Conservation (phyloP, 2,113 vertebrate genomes). For the Podocnemis expansa region DNA sequence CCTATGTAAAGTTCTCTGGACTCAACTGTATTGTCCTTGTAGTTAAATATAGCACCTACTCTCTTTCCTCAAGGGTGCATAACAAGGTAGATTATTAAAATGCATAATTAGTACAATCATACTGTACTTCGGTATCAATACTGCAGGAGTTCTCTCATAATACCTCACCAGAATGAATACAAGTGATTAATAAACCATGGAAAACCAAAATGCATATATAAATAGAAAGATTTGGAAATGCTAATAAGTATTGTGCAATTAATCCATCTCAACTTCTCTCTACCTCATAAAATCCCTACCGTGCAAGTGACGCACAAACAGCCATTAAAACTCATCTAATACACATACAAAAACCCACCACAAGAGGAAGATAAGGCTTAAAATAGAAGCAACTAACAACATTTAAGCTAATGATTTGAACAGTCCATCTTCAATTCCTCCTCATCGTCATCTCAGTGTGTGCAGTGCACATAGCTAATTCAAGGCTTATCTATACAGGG, state of each 20-base stretch:
- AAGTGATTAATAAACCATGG: neutral
- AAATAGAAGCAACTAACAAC: neutral
- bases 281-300: neutral
- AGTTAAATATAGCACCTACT: neutral
- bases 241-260: neutral
- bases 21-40: neutral
- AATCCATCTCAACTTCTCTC: neutral
- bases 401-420: neutral
- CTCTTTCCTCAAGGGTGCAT: neutral
- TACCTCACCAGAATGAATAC: neutral
- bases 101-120: neutral
- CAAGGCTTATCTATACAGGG: neutral
- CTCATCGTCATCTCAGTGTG: neutral
- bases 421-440: rapidly evolving
- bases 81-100: neutral
- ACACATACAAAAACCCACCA: neutral
- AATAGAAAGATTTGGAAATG: neutral
- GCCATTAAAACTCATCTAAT: neutral
- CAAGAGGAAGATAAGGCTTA: neutral
- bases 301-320: neutral
- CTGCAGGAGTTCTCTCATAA: neutral
- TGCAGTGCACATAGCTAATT: neutral
- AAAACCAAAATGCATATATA: neutral
- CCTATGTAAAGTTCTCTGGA: neutral
- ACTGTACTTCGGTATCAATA: neutral